Evolutionary conservation across 2,888 invertebrate genomes (phyloP), one percentile per base, ranked within the genome.

Genomic region (Tetranychus truncatus): DNA sequence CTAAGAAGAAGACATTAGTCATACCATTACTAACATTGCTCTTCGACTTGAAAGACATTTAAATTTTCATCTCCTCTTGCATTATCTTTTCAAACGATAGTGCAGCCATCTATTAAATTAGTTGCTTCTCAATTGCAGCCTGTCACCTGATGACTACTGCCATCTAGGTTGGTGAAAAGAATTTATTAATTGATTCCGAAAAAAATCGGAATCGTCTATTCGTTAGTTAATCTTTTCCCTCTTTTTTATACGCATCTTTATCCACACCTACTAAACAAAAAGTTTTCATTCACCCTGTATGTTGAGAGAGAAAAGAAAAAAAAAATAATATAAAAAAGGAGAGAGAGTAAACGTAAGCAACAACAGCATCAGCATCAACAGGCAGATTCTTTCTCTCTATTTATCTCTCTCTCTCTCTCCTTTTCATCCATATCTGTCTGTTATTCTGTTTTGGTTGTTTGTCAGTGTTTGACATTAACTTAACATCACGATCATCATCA

Each of bases 331-430:
- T 9, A 20, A 44, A 74, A 69, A 24, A 69, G n/a, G 6, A 24
- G 69, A 69, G 69, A 69, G 69, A 69, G 11, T 9, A 20, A n/a
- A 24, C 9, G 11, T 18, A 55, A 55, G 55, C 15, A 55, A 15
- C 9, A 55, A 55, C 11, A 55, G 55, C 9, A n/a, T n/a, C n/a
- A 55, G 7, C 55, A 55, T 55, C 55, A 55, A 55, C 55, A 55
- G 55, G 55, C 45, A 72, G 45, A 69, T 69, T 20, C n/a, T 69
- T 11, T 20, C 66, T 66, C 66, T 66, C 66, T 8, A 20, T n/a
- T 24, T 69, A 1, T 69, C 69, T 69, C 69, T 69, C 69, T 69
- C 69, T 69, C 69, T 69, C 69, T 69, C 69, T 69, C 69, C 11
- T 24, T 69, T n/a, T 45, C 24, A 15, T 45, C 44, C 9, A 9